Base-by-base conservation (phyloP, 2,797 vertebrate species). In the Sebastes wilsoni region DNA sequence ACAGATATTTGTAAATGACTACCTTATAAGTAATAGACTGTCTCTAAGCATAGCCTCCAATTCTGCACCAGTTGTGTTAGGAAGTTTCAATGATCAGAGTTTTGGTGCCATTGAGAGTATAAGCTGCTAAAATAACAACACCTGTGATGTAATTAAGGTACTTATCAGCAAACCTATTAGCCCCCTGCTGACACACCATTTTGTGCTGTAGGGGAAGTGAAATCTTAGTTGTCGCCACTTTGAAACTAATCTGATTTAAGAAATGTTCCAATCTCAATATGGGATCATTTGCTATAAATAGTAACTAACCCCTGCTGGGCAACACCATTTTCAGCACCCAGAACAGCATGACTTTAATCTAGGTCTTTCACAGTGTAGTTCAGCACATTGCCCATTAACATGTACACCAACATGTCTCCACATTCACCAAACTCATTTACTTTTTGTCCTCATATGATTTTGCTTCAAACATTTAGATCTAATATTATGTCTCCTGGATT, bases 211-310 rank as follows among this genome's bases (percentile, higher is more conserved):
- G 14, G 59, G 38, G 52, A 59, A 20, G 58, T 55, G 32, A 68
- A 64, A 76, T 84, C 55, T 32, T 9, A 46, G 9, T 71, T 58
- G 30, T 68, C 38, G 54, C 73, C 25, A 49, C 65, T 75, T 68
- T 56, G 36, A 75, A 70, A 59, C 22, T 42, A 76, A 71, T 75
- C 36, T 56, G 18, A 59, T 71, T 11, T 55, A 2, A 54, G 70
- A 68, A 72, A 30, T 38, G 16, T 60, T 72, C 16, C 10, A 30
- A n/a, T 58, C 59, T 59, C 27, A 36, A 23, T 64, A 30, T 28
- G 54, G 34, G 28, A 42, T 58, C 2, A 9, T 72, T 38, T 58
- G 14, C 56, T 38, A 55, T 72, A 56, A 62, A 72, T 68, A 73
- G 25, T 32, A 70, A n/a, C 66, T 6, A 52, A 60, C 23, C 30